Conservation (phyloP, 2,797 vertebrate species). For the Sebastes hopkinsi region DNA sequence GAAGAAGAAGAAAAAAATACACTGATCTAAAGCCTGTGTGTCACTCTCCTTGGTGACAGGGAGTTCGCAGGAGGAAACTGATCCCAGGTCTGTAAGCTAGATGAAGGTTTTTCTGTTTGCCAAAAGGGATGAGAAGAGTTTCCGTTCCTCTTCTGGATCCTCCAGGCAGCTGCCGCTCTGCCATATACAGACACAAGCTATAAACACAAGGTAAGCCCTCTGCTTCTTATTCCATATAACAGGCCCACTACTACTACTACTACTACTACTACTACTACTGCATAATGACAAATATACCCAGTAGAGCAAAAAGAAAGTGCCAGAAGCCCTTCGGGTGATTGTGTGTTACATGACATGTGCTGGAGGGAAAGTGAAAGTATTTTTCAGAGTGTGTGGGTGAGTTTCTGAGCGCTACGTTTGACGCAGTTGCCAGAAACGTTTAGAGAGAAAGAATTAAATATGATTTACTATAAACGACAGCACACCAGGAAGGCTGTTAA, state of each 20-base stretch:
- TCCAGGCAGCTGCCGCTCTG: slow-evolving; percentile 58
- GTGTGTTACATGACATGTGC: slow-evolving; percentile 38
- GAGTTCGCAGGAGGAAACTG: slow-evolving; percentile 45
- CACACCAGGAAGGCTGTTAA: slow-evolving; percentile 8
- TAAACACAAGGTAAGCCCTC: slow-evolving; percentile 71
- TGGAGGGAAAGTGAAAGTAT: slow-evolving; percentile 76
- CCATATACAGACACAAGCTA: slow-evolving; percentile 43
- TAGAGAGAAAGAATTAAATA: background rate
- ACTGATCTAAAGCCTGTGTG: slow-evolving; percentile 40
- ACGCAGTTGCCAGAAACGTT: slow-evolving; percentile 1
- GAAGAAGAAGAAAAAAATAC: slow-evolving; percentile 9
- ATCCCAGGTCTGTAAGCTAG: slow-evolving; percentile 58
- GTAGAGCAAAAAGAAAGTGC: background rate
- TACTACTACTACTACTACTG: too few species aligned
- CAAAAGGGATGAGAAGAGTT: slow-evolving; percentile 60
- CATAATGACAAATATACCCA: background rate
- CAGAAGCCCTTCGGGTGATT: background rate
- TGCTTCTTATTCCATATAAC: slow-evolving; percentile 21
- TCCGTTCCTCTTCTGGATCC: slow-evolving; percentile 59
- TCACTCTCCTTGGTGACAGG: slow-evolving; percentile 7
- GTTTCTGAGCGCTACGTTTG: background rate
- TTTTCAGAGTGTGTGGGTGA: background rate
- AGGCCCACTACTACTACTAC: background rate
- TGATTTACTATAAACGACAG: background rate
- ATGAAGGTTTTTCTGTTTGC: slow-evolving; percentile 30